Evolutionary conservation across 2,888 invertebrate species (phyloP), one percentile per base, ranked within the genome.

Genomic region (Nomada ruficornis): DNA sequence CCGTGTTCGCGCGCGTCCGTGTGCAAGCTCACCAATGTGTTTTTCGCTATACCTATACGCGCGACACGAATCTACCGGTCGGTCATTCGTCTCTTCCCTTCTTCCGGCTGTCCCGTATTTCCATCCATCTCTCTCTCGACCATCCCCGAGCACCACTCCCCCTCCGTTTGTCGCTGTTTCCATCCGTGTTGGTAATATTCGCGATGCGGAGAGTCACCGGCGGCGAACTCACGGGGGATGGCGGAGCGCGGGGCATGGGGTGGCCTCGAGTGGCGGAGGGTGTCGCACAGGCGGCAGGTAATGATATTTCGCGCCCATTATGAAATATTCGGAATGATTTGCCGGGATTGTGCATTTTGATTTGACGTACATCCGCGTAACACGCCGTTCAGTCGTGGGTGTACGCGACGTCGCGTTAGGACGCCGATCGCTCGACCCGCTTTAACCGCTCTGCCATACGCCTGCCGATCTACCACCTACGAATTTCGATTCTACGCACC

Each of bases 301-400:
- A 93, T 92, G 92, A 93, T 91, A 92, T 93, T 93, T 93, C 90
- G 90, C 91, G 90, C 89, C 91, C 91, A 91, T 92, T 92, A 92
- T 93, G 92, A 93, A 93, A 93, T 93, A 93, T 92, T 92, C 92
- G 91, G 91, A 93, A 93, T 93, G 90, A 93, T 93, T 93, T 91
- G 90, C 87, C 90, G 89, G 91, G 89, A 92, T 92, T 92, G 92
- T 91, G 91, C 92, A 93, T 93, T 92, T 91, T 92, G 92, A 93
- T 93, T 92, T 91, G 92, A 91, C 90, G 91, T 90, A 89, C 89
- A 89, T 88, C 86, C 88, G 86, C 85, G 89, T 64, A 54, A 68
- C 77, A 54, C 60, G 42, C 69, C 47, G 47, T 52, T 54, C n/a
- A 15, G 44, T n/a, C 36, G 10, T 65, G 36, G 44, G 47, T 55